Conservation (phyloP, 2,113 vertebrate species). For the Psilopogon haemacephalus region DNA sequence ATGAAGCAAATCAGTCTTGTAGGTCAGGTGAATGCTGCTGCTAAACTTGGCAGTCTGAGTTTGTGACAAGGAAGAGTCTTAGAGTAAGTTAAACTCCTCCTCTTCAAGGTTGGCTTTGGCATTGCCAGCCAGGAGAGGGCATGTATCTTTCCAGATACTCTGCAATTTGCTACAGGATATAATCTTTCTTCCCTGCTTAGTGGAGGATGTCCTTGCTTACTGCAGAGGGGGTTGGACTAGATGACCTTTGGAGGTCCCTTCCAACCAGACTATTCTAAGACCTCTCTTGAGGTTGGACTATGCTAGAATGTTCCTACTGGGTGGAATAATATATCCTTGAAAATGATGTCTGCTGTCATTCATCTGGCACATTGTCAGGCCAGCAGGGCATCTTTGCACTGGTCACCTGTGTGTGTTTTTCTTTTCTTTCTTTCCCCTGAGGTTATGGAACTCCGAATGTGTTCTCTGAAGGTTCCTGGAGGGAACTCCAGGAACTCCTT, state of each 20-base stretch:
- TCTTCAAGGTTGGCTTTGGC: neutral
- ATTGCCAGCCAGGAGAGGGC: neutral
- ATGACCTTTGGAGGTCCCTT: too few relatives aligned
- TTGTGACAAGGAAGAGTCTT: neutral
- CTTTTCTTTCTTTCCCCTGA: neutral
- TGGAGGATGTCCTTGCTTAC: too few relatives aligned
- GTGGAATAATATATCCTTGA: neutral
- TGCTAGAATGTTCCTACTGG: neutral
- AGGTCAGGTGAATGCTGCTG: neutral
- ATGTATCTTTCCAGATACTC: neutral
- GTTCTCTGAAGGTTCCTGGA: neutral
- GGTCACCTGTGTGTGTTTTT: neutral
- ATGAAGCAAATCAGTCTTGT: neutral
- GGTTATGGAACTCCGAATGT: neutral
- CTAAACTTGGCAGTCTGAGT: neutral
- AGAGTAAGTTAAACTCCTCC: neutral
- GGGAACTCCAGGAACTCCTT: neutral
- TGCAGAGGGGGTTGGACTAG: too few relatives aligned
- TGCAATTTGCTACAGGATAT: neutral
- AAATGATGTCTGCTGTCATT: neutral
- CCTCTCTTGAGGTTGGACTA: neutral
- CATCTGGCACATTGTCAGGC: neutral
- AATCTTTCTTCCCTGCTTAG: neutral
- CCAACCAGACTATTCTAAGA: too few relatives aligned
- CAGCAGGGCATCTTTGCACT: neutral